Conservation (phyloP, 1,140 invertebrate species). For the Leptoteleia sp. region DNA sequence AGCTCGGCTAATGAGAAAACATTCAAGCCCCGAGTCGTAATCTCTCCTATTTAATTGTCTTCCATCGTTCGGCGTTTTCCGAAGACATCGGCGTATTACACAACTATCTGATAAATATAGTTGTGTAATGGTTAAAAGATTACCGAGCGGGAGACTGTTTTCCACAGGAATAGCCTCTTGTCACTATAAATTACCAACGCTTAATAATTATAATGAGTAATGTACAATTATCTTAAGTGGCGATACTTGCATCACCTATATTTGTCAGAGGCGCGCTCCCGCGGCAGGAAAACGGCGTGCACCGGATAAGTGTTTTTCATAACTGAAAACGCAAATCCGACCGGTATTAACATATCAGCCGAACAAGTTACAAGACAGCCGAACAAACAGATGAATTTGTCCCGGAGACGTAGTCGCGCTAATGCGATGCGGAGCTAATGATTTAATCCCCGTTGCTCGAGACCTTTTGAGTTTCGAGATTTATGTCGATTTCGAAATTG, state of each 20-base stretch:
- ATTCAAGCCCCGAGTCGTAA: constrained; percentile 40
- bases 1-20: constrained; percentile 36
- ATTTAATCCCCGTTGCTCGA: constrained; percentile 51
- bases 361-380: constrained; percentile 22
- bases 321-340: too few relatives aligned
- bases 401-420: constrained; percentile 17
- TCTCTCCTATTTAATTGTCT: constrained; percentile 59
- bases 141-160: constrained; percentile 49
- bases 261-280: constrained; percentile 11
- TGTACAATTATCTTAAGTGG: constrained; percentile 54
- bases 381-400: constrained; percentile 55
- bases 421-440: constrained; percentile 55
- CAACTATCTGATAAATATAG: constrained; percentile 59
- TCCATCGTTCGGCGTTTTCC: constrained; percentile 44
- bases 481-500: constrained; percentile 63
- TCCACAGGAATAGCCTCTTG: constrained; percentile 54
- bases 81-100: constrained; percentile 43
- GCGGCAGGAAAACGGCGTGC: too few relatives aligned
- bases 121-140: constrained; percentile 58
- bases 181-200: constrained; percentile 54
- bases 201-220: constrained; percentile 62
- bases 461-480: constrained; percentile 61
- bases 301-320: too few relatives aligned
- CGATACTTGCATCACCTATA: constrained; percentile 39
- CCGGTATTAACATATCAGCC: constrained; percentile 50